Conservation (phyloP, 2,113 vertebrate species). For the Ceyx margarethae region DNA sequence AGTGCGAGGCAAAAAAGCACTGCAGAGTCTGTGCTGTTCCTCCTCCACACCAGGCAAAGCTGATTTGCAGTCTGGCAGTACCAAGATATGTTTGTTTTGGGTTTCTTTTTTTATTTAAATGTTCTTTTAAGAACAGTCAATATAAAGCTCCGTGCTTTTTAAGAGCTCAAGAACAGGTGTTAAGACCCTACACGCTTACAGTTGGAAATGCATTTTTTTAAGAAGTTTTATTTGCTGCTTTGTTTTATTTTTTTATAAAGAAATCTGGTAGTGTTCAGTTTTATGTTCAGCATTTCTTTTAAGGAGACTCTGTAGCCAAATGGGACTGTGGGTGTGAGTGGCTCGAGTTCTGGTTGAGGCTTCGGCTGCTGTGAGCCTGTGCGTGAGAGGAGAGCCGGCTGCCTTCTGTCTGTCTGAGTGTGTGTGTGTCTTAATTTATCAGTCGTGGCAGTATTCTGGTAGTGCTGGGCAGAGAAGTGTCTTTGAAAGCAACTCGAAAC, state of each 20-base stretch:
- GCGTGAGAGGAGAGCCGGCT: neutral
- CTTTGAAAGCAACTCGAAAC: conserved; percentile 40
- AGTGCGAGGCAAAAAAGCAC: conserved; percentile 36
- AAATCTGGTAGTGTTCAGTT: conserved; percentile 17
- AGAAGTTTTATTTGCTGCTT: conserved; percentile 54
- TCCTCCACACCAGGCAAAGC: conserved; percentile 40
- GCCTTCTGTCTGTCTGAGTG: neutral
- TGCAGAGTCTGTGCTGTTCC: conserved; percentile 34
- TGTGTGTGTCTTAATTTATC: conserved; percentile 13
- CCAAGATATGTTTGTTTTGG: neutral
- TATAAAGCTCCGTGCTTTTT: conserved; percentile 10
- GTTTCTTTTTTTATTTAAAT: conserved; percentile 30
- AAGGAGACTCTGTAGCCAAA: conserved; percentile 42
- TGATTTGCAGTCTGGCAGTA: conserved; percentile 24
- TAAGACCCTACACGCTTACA: conserved; percentile 16
- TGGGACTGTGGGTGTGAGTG: neutral
- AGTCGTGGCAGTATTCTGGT: conserved; percentile 39
- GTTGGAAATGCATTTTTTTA: neutral
- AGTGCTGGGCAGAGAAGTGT: conserved; percentile 28
- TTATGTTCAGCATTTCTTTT: conserved; percentile 57
- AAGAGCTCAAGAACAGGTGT: conserved; percentile 40
- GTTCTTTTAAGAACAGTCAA: conserved; percentile 56
- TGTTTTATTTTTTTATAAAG: conserved; percentile 32
- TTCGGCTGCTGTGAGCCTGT: neutral
- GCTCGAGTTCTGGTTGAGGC: neutral